These are phyloP conservation scores for Perodicticus potto DNA, from an alignment of 2,797 vertebrate genomes.

Conservation along the genomic window DNA sequence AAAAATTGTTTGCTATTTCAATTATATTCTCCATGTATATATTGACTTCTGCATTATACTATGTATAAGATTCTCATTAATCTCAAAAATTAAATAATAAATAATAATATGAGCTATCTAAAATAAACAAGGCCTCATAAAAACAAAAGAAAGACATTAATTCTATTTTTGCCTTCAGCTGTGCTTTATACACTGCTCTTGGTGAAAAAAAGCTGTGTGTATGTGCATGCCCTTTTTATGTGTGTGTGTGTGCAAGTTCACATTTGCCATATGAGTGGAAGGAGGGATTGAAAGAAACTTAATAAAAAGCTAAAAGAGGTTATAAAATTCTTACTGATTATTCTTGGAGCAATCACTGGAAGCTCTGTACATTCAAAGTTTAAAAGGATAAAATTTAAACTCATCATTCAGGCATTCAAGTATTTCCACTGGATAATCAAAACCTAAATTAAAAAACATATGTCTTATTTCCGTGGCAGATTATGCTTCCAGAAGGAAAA, in stretches of 20 bases:
- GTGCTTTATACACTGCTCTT: not conserved
- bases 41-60: not conserved
- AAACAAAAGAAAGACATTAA: not conserved
- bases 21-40: constrained; percentile 19
- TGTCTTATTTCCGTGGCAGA: not conserved
- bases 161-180: not conserved
- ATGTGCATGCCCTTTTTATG: fast-evolving
- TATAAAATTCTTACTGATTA: not conserved
- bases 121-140: constrained; percentile 3
- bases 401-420: not conserved
- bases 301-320: not conserved
- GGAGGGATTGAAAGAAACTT: not conserved
- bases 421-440: not conserved
- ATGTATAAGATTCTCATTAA: not conserved
- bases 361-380: not conserved
- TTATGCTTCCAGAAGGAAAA: not conserved
- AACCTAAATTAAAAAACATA: not conserved
- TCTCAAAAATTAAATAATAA: constrained; percentile 55
- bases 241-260: no score
- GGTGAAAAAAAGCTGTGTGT: not conserved
- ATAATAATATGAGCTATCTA: not conserved
- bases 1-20: constrained; percentile 3
- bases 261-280: not conserved
- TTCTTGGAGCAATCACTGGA: not conserved
- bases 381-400: not conserved